phyloP scores from a whole-genome alignment of 2,113 vertebrate genomes.

The Papio anubis region DNA sequence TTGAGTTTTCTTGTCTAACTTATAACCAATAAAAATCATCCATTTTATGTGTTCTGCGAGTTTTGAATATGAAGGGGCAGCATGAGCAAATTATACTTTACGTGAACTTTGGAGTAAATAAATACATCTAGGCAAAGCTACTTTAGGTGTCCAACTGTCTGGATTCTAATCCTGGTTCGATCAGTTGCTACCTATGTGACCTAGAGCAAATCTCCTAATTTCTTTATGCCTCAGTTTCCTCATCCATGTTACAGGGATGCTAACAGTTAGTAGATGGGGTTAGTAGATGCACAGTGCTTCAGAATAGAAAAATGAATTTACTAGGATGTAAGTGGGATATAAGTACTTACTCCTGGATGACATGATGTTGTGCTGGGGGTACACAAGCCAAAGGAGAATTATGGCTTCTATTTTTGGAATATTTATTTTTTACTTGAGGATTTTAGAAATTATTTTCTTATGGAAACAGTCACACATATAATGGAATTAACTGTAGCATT shows the following conservation, averaged over 20 bases:
- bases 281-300: not conserved
- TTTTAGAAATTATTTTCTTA: slow-evolving; percentile 32
- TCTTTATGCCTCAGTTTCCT: slow-evolving; percentile 4
- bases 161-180: not conserved
- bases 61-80: slow-evolving; percentile 7
- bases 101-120: slow-evolving; percentile 2
- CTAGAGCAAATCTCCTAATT: not conserved
- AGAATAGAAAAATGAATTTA: not conserved
- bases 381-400: not conserved
- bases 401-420: slow-evolving; percentile 1
- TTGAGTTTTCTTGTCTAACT: slow-evolving; percentile 9
- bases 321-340: not conserved
- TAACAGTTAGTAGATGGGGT: not conserved
- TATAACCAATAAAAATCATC: not conserved
- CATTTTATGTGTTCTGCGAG: not conserved
- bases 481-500: not conserved
- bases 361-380: not conserved
- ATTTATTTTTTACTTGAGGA: not conserved
- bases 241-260: not conserved
- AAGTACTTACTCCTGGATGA: not conserved
- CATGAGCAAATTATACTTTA: not conserved
- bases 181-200: not conserved
- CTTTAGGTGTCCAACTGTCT: not conserved
- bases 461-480: not conserved
- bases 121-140: not conserved